Conservation (phyloP, 2,113 vertebrate species). For the Triplophysa dalaica region DNA sequence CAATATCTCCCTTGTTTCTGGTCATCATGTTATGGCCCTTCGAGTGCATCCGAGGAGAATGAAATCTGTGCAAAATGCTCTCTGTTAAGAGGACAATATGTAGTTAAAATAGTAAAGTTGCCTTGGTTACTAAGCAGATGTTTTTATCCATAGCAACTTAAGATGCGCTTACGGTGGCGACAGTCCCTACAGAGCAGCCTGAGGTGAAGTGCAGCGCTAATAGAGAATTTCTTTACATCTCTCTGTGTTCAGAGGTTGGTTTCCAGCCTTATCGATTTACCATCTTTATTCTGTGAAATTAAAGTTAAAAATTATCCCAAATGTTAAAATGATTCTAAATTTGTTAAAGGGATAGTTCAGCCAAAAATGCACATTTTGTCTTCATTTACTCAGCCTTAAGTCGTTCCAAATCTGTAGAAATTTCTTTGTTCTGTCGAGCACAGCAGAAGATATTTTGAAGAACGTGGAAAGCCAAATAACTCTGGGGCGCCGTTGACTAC, state of each 20-base stretch:
- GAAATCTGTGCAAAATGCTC: slow-evolving; percentile 15
- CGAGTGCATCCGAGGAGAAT: slow-evolving; percentile 14
- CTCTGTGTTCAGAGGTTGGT: not conserved
- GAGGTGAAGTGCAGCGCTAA: slow-evolving; percentile 14
- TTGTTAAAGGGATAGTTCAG: no score
- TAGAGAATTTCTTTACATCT: not conserved
- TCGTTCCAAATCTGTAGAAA: no score
- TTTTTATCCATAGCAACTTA: not conserved
- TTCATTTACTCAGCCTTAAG: no score
- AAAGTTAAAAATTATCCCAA: no score
- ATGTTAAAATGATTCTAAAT: no score
- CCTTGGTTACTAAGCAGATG: slow-evolving; percentile 35
- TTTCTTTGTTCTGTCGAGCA: no score
- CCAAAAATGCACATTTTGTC: no score
- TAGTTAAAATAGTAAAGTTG: slow-evolving; percentile 22
- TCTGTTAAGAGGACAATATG: not conserved
- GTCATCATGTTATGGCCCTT: slow-evolving; percentile 9
- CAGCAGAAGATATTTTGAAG: no score
- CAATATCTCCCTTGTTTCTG: slow-evolving; percentile 15
- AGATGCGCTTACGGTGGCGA: not conserved
- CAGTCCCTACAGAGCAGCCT: slow-evolving; percentile 5
- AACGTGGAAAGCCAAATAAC: no score
- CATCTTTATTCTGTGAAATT: no score
- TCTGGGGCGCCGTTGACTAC: no score
- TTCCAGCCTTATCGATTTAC: no score